Evolutionary conservation across 2,888 invertebrate genomes (phyloP).

Genomic region (Napeogenes sylphis): DNA sequence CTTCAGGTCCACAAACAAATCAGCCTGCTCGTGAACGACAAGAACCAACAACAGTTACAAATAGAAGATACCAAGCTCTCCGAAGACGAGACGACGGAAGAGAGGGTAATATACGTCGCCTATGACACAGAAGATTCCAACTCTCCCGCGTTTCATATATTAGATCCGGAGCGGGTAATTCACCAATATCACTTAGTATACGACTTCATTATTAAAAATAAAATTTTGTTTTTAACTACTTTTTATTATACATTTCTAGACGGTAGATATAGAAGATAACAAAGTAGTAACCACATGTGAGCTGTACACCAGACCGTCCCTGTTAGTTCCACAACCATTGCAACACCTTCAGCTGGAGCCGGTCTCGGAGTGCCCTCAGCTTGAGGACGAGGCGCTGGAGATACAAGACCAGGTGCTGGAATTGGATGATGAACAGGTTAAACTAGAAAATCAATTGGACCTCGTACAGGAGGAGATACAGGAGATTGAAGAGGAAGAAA

Average conservation of each 20-base stretch:
- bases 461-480: constrained; percentile 12
- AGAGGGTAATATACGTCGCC: constrained; percentile 66
- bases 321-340: constrained; percentile 40
- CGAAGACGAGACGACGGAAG: constrained; percentile 36
- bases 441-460: constrained; percentile 8
- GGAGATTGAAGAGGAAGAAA: constrained; percentile 12
- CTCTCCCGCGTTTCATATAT: constrained; percentile 49
- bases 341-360: constrained; percentile 4
- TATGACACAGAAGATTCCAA: constrained; percentile 56
- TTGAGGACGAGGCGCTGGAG: constrained; percentile 17
- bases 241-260: constrained; percentile 28
- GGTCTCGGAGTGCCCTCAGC: constrained; percentile 3
- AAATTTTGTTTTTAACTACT: neutral
- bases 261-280: constrained; percentile 35
- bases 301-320: constrained; percentile 45
- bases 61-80: constrained; percentile 14
- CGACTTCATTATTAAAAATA: neutral
- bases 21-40: constrained; percentile 51
- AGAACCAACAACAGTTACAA: constrained; percentile 19
- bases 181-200: neutral
- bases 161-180: constrained; percentile 53
- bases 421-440: constrained; percentile 12
- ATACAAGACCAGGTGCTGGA: constrained; percentile 24
- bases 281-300: constrained; percentile 41
- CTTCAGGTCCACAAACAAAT: constrained; percentile 49